Evolutionary conservation across 1,140 invertebrate genomes (phyloP).

Genomic region (Orussus abietinus): DNA sequence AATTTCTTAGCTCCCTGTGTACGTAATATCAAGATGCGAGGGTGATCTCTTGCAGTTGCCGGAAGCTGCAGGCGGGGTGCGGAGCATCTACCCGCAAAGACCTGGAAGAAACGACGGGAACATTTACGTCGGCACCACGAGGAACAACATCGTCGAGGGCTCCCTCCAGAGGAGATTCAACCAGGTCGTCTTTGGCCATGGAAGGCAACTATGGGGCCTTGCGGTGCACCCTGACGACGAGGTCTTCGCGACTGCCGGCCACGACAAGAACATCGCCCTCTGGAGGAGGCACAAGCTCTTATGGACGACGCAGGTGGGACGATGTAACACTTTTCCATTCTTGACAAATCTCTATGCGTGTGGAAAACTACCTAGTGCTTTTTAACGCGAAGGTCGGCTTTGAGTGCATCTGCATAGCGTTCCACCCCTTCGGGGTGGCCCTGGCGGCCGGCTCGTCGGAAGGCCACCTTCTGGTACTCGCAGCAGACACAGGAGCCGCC

Average conservation of each 20-base stretch:
- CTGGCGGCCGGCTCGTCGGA: slow-evolving; percentile 85
- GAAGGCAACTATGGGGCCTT: slow-evolving; percentile 84
- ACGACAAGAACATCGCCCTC: slow-evolving; percentile 86
- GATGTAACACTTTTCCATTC: neutral
- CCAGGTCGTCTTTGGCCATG: slow-evolving; percentile 88
- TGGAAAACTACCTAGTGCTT: neutral
- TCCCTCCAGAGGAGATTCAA: slow-evolving; percentile 85
- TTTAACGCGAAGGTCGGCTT: slow-evolving; percentile 60
- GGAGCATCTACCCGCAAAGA: slow-evolving; percentile 81
- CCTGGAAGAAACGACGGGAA: slow-evolving; percentile 83
- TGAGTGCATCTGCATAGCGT: slow-evolving; percentile 78
- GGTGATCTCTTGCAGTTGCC: slow-evolving; percentile 70
- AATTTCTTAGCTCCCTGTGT: no score
- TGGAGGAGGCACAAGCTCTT: slow-evolving; percentile 84
- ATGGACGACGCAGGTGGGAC: slow-evolving; percentile 78
- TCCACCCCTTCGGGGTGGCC: slow-evolving; percentile 83
- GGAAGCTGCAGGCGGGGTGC: slow-evolving; percentile 77
- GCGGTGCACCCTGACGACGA: slow-evolving; percentile 88
- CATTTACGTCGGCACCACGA: slow-evolving; percentile 88
- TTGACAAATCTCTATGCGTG: neutral
- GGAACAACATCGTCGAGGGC: slow-evolving; percentile 91
- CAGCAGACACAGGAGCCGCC: slow-evolving; percentile 76
- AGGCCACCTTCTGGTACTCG: slow-evolving; percentile 81
- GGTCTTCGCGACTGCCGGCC: slow-evolving; percentile 87
- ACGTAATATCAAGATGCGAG: no score